These are phyloP conservation scores for Trichonephila inaurata DNA, from an alignment of 1,140 invertebrate species.

Conservation along the genomic window DNA sequence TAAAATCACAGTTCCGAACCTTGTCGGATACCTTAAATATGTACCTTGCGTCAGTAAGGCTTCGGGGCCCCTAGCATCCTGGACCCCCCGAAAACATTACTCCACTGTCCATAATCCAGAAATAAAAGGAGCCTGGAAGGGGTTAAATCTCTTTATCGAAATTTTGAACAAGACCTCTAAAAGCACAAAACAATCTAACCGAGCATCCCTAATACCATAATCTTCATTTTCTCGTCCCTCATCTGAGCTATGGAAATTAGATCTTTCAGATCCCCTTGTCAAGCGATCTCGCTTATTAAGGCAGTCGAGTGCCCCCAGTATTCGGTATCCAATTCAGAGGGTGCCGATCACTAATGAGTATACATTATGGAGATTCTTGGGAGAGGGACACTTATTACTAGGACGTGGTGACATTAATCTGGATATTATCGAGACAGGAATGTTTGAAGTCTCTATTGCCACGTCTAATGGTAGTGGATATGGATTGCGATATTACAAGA, in stretches of 20 bases:
- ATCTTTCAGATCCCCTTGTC: conserved; percentile 6
- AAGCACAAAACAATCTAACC: background rate
- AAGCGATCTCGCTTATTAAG: conserved; percentile 35
- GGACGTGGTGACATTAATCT: conserved; percentile 55
- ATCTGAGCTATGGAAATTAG: conserved; percentile 52
- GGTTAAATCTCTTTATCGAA: background rate
- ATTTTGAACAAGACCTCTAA: background rate
- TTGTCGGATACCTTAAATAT: no score
- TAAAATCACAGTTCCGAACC: no score
- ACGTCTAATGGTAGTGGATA: conserved; percentile 15
- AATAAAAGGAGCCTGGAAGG: no score
- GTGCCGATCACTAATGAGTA: conserved; percentile 44
- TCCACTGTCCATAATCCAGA: background rate
- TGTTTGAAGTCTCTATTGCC: conserved; percentile 27
- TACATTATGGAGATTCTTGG: conserved; percentile 59
- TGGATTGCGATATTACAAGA: background rate
- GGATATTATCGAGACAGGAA: conserved; percentile 34
- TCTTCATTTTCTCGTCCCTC: background rate
- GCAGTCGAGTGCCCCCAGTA: background rate
- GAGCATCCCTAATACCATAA: conserved; percentile 6
- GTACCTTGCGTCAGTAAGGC: no score
- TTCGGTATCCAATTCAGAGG: background rate
- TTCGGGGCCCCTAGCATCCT: no score
- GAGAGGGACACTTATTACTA: conserved; percentile 38
- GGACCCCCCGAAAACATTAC: no score